Conservation (phyloP, 2,797 vertebrate species). For the Liparis tanakae region DNA sequence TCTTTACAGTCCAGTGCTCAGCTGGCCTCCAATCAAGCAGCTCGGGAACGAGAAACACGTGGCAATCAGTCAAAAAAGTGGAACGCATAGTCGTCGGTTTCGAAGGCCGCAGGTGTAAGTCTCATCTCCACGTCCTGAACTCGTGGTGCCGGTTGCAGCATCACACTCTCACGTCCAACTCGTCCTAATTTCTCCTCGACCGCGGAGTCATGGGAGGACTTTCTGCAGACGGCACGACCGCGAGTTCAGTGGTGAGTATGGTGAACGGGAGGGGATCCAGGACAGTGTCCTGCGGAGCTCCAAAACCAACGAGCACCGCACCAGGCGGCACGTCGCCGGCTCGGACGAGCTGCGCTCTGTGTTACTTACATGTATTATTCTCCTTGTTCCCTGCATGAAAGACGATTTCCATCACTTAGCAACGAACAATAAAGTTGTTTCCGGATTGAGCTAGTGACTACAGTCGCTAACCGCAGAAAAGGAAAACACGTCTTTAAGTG, state of each 20-base stretch:
- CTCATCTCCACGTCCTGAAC: not conserved
- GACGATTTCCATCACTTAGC: not conserved
- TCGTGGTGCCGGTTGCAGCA: not conserved
- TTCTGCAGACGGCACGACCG: no score
- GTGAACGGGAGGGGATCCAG: no score
- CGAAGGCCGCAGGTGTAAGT: not conserved
- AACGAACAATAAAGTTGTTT: not conserved
- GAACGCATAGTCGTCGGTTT: not conserved
- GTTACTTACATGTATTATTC: not conserved
- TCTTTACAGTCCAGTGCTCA: not conserved
- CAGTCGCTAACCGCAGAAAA: not conserved
- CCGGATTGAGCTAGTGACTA: not conserved
- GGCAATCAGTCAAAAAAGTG: not conserved
- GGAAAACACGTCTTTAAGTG: not conserved
- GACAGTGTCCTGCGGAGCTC: no score
- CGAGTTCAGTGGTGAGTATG: no score
- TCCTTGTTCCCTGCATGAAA: not conserved
- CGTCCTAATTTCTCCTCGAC: no score
- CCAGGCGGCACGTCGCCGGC: no score
- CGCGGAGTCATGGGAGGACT: no score
- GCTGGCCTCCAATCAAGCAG: conserved; percentile 4
- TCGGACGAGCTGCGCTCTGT: not conserved
- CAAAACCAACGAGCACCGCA: no score
- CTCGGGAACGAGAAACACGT: not conserved
- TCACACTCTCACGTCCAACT: not conserved